A percentile compares a stretch with the other conserved stretches of the same genome.
Evolutionary conservation across 2,797 vertebrate genomes (phyloP).

Genomic region (Gallinago solitaria): DNA sequence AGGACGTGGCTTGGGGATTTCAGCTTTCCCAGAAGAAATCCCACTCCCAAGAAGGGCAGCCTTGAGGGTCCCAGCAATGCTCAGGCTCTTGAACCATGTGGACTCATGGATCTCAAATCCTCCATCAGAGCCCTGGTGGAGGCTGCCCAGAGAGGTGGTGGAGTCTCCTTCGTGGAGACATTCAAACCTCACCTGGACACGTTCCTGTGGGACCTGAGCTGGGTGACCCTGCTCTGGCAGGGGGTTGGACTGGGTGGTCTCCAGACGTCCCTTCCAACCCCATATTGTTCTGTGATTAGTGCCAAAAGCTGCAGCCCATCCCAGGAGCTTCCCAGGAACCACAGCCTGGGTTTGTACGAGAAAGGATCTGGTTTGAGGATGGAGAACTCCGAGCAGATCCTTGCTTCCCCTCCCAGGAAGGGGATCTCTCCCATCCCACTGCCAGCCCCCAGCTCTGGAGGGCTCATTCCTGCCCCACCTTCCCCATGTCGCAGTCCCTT

Average conservation of each 20-base stretch:
- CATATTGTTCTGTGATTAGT: too few species aligned
- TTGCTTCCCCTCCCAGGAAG: background rate
- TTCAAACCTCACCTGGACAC: too few species aligned
- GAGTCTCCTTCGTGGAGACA: too few species aligned
- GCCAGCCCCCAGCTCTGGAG: background rate
- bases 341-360: background rate
- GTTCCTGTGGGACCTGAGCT: too few species aligned
- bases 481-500: fast-evolving
- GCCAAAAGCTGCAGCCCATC: background rate
- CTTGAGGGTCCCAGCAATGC: fast-evolving
- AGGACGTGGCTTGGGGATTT: background rate
- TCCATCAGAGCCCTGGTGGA: too few species aligned
- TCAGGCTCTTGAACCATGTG: fast-evolving
- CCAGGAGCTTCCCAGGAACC: background rate
- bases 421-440: background rate
- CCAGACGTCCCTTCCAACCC: too few species aligned
- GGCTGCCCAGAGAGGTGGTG: too few species aligned
- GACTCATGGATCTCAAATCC: background rate
- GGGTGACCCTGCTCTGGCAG: too few species aligned
- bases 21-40: background rate
- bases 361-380: background rate
- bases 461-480: background rate
- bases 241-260: too few species aligned
- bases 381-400: background rate
- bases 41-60: background rate